phyloP scores from a whole-genome alignment of 2,113 vertebrate genomes.

The Hemichromis elongatus region DNA sequence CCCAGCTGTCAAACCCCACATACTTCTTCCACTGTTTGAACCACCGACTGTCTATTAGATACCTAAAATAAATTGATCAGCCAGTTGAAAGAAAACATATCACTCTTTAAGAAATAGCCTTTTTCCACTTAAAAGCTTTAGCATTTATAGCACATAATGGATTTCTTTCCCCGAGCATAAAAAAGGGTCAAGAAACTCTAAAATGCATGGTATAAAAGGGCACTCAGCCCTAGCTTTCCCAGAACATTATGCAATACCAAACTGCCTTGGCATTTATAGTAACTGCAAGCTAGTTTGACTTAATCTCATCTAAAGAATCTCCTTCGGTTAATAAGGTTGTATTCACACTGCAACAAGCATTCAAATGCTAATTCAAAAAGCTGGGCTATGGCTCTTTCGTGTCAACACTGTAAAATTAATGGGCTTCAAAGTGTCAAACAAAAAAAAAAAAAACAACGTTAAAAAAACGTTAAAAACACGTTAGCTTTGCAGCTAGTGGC shows the following conservation, averaged over 20 bases:
- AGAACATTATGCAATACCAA: constrained; percentile 8
- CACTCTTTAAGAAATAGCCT: background rate
- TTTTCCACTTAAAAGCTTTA: background rate
- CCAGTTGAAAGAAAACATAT: background rate
- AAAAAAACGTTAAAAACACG: too few species aligned
- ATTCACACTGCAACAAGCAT: constrained; percentile 1
- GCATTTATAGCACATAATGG: background rate
- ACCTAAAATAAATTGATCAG: constrained; percentile 50
- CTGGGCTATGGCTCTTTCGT: background rate
- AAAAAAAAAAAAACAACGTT: too few species aligned
- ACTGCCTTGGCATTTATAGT: constrained; percentile 29
- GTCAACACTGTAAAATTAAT: background rate
- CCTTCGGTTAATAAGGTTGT: constrained; percentile 55
- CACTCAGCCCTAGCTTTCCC: background rate
- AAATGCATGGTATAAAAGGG: background rate
- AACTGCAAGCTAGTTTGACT: constrained; percentile 42
- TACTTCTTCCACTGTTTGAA: constrained; percentile 99
- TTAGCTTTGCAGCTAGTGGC: background rate
- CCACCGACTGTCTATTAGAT: constrained; percentile 91
- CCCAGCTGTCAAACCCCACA: constrained; percentile 95
- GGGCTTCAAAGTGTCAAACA: background rate
- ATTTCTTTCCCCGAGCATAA: background rate
- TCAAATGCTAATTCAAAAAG: background rate
- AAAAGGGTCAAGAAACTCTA: background rate
- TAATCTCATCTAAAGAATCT: constrained; percentile 57